Conservation (phyloP, 2,888 invertebrate genomes). For the Acleris literana region DNA sequence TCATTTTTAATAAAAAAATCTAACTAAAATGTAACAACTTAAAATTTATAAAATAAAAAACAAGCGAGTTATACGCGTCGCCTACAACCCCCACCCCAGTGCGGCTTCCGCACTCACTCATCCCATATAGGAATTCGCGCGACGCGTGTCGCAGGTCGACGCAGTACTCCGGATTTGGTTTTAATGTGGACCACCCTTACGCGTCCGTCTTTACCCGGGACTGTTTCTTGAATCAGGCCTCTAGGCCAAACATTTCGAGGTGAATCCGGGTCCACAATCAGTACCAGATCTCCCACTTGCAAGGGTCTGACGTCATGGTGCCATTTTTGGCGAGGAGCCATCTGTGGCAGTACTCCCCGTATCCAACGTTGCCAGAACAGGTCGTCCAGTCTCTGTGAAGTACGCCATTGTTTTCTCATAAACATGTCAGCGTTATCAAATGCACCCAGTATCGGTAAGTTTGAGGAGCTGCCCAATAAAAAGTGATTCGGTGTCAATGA, state of each 20-base stretch:
- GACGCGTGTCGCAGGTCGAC: conserved; percentile 9
- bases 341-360: conserved; percentile 2
- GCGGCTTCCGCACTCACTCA: conserved; percentile 8
- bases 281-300: not conserved
- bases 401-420: conserved; percentile 43
- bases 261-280: not conserved
- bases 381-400: conserved; percentile 37
- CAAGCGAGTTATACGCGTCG: not conserved
- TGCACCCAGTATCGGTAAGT: conserved; percentile 32
- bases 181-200: not conserved
- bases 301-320: not conserved
- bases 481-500: conserved; percentile 48
- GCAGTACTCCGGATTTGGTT: not conserved
- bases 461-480: conserved; percentile 39
- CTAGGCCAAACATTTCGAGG: conserved; percentile 1
- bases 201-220: conserved; percentile 1
- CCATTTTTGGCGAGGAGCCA: conserved; percentile 6
- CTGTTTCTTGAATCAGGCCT: not conserved
- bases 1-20: not conserved
- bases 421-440: conserved; percentile 34
- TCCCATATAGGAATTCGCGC: not conserved
- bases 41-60: not conserved
- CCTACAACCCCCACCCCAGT: conserved; percentile 10
- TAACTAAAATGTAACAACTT: not conserved
- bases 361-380: conserved; percentile 46